Evolutionary conservation across 2,888 invertebrate species (phyloP), one percentile per base, ranked within the genome.

Genomic region (Patella pellucida): DNA sequence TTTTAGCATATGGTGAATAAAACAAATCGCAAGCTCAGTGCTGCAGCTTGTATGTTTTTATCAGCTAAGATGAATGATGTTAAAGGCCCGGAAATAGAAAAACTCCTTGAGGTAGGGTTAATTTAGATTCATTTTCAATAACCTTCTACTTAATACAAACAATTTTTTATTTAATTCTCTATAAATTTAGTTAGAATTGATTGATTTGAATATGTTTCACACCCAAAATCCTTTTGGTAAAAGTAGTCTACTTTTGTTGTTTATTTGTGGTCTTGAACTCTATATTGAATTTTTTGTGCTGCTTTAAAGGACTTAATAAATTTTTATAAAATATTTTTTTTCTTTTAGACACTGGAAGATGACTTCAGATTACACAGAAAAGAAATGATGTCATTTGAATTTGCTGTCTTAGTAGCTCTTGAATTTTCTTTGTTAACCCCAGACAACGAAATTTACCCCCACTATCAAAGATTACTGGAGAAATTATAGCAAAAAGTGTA

Each of bases 31-130:
- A 99, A 98, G 92, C 92, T 97, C 77, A 97, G 97, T 90, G 98
- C 98, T 19, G 98, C 97, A 67, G 97, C 98, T 16, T 97, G 98
- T 91, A 93, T 99, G 75, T 92, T 99, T 78, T 92, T 99, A 16
- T 96, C 98, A 56, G 97, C 98, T 62, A 99, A 99, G 92, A 93
- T 99, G 86, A 99, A 98, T 90, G 99, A 99, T 89, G 95, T 97
- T 69, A 98, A 97, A 92, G 98, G 98, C 69, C 95, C 96, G 82
- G 93, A 94, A 76, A 92, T 99, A 79, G 95, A 95, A 89, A 93
- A 94, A 72, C 93, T 98, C 67, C 95, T 99, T 80, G 97, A 98
- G 94, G 96, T 96, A 92, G 76, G 84, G 7, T 41, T 41, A 41
- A 41, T 41, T 41, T 9, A 41, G 41, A 41, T 41, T 41, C 9